Percentiles rank a stretch among this genome's conserved stretches.
phyloP scores from a whole-genome alignment of 2,797 vertebrate species.

The Phataginus tetradactyla region DNA sequence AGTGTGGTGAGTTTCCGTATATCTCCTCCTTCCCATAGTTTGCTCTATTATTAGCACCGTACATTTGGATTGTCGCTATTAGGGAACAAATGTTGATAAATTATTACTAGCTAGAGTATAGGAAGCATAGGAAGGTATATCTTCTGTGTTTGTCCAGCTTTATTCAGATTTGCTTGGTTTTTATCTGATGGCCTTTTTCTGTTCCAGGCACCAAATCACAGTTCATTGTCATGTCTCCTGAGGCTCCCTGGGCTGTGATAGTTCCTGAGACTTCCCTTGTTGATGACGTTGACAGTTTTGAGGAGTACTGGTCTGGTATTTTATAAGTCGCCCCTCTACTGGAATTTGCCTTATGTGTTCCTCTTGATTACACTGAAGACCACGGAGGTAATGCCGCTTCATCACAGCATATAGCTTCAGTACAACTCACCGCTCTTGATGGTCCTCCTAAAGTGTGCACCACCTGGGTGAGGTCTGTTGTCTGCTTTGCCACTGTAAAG shows the following conservation, averaged over 20 bases:
- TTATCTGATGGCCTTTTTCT: neutral
- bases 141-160: neutral
- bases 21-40: neutral
- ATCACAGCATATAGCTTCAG: neutral
- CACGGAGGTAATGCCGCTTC: neutral
- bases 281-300: neutral
- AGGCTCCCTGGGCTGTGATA: neutral
- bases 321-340: neutral
- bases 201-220: neutral
- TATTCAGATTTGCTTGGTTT: neutral
- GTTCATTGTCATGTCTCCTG: neutral
- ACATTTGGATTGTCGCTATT: neutral
- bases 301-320: neutral
- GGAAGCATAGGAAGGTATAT: too few species aligned
- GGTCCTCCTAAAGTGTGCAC: neutral
- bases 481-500: neutral
- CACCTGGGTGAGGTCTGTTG: neutral
- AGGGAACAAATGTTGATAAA: neutral
- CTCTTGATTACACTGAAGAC: neutral
- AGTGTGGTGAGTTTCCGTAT: neutral
- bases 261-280: neutral
- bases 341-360: neutral
- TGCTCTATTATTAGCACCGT: neutral
- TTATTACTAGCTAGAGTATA: neutral
- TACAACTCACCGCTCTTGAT: neutral